Percentiles rank a stretch among this genome's conserved stretches.
These are phyloP conservation scores for Ctena decussata DNA, from an alignment of 2,888 invertebrate genomes.

Conservation along the genomic window DNA sequence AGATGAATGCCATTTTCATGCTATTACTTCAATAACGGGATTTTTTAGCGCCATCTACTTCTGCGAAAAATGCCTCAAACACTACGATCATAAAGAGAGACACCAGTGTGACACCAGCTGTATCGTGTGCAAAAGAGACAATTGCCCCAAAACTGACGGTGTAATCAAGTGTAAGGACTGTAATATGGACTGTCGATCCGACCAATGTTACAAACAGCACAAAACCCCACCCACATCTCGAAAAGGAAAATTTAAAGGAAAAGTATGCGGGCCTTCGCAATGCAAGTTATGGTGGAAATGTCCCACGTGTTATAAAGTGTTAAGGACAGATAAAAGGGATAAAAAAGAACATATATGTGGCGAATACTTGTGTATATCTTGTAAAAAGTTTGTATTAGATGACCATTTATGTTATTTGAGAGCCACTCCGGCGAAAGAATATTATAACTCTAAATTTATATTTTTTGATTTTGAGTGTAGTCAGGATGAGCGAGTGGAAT, in stretches of 20 bases:
- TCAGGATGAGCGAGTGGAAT: constrained; percentile 28
- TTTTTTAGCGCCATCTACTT: constrained; percentile 39
- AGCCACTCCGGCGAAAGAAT: constrained; percentile 10
- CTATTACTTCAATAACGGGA: constrained; percentile 35
- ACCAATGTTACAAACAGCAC: constrained; percentile 2
- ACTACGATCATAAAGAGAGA: no score
- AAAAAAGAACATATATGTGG: constrained; percentile 32
- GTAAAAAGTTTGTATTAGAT: constrained; percentile 21
- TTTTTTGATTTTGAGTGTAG: constrained; percentile 49
- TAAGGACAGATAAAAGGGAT: constrained; percentile 11
- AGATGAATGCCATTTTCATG: no score
- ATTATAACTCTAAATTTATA: constrained; percentile 23
- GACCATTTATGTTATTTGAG: constrained; percentile 37
- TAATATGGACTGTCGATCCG: constrained; percentile 38
- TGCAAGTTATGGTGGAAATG: constrained; percentile 44
- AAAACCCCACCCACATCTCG: no score
- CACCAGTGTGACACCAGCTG: no score
- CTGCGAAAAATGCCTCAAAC: no score
- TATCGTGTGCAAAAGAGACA: constrained; percentile 21
- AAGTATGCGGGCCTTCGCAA: constrained; percentile 19
- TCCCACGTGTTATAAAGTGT: constrained; percentile 30
- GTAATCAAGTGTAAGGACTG: constrained; percentile 22
- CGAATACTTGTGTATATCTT: constrained; percentile 27
- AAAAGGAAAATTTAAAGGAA: constrained; percentile 22
- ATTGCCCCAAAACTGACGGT: constrained; percentile 19